phyloP scores from a whole-genome alignment of 2,113 vertebrate species.

The Ciconia boyciana region DNA sequence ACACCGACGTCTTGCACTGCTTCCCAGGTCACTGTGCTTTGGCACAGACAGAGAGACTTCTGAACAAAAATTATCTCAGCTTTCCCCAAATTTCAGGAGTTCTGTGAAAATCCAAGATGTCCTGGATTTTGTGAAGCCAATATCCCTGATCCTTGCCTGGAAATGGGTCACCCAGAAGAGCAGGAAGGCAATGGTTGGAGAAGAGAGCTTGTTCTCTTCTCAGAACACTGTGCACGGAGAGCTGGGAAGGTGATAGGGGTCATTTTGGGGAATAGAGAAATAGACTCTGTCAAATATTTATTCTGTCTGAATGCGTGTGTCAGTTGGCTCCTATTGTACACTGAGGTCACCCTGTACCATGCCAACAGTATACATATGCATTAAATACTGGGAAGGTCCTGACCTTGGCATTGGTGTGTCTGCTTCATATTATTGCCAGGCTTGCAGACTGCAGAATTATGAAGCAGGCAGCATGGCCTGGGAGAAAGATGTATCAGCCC shows the following conservation, averaged over 20 bases:
- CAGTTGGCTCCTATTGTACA: not conserved
- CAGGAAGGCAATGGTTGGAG: not conserved
- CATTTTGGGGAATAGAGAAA: slow-evolving; percentile 32
- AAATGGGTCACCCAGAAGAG: slow-evolving; percentile 15
- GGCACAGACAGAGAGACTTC: not conserved
- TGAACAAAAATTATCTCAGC: not conserved
- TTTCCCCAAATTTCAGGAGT: not conserved
- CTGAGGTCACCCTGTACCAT: slow-evolving; percentile 1
- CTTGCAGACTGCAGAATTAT: not conserved
- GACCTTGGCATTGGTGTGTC: not conserved
- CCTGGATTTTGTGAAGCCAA: not conserved
- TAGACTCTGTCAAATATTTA: slow-evolving; percentile 57
- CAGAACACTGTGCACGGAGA: not conserved
- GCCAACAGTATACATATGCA: not conserved
- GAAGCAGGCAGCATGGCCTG: not conserved
- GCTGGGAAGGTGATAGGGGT: slow-evolving; percentile 27
- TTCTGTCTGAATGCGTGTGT: slow-evolving; percentile 20
- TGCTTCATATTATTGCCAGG: not conserved
- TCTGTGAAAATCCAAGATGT: not conserved
- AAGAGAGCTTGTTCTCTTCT: not conserved
- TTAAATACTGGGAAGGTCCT: slow-evolving; percentile 5
- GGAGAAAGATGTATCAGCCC: not conserved
- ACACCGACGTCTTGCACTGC: not conserved
- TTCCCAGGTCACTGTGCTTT: not conserved
- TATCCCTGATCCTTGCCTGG: not conserved